Conservation (phyloP, 2,113 vertebrate genomes). For the Menidia beryllina region DNA sequence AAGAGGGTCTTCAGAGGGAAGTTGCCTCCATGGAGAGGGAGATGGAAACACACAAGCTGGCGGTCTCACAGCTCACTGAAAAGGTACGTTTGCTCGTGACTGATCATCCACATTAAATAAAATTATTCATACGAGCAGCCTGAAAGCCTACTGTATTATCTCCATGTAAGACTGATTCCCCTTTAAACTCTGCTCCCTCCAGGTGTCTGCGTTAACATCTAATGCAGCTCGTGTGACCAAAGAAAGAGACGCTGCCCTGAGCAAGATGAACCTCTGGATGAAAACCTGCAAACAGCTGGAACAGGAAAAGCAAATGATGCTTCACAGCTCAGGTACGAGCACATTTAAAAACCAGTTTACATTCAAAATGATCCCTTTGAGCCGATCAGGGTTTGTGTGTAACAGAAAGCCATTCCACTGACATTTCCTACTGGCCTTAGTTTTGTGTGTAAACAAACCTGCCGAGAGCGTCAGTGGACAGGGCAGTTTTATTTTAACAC, state of each 20-base stretch:
- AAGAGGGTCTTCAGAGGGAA: slow-evolving; percentile 39
- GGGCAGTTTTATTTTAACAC: too few relatives aligned
- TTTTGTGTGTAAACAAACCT: too few relatives aligned
- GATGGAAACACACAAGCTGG: slow-evolving; percentile 41
- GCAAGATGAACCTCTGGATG: slow-evolving; percentile 85
- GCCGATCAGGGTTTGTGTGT: background rate
- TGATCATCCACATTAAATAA: background rate
- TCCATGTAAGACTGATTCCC: background rate
- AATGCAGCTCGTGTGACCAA: slow-evolving; percentile 76
- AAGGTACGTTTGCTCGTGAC: slow-evolving; percentile 45
- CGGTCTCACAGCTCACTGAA: slow-evolving; percentile 44
- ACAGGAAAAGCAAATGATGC: slow-evolving; percentile 83
- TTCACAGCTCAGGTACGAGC: slow-evolving; percentile 68
- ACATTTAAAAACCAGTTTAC: background rate
- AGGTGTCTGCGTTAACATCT: slow-evolving; percentile 78
- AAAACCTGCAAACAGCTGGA: slow-evolving; percentile 88
- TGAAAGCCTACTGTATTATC: background rate
- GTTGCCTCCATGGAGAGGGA: slow-evolving; percentile 51
- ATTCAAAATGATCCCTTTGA: background rate
- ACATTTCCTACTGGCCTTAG: too few relatives aligned
- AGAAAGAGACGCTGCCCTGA: slow-evolving; percentile 80
- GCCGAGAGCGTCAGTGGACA: too few relatives aligned
- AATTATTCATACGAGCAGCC: background rate
- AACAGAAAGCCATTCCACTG: too few relatives aligned
- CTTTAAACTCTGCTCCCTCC: background rate